Evolutionary conservation across 1,140 invertebrate species (phyloP), one percentile per base, ranked within the genome.

Genomic region (Dendrolimus kikuchii): DNA sequence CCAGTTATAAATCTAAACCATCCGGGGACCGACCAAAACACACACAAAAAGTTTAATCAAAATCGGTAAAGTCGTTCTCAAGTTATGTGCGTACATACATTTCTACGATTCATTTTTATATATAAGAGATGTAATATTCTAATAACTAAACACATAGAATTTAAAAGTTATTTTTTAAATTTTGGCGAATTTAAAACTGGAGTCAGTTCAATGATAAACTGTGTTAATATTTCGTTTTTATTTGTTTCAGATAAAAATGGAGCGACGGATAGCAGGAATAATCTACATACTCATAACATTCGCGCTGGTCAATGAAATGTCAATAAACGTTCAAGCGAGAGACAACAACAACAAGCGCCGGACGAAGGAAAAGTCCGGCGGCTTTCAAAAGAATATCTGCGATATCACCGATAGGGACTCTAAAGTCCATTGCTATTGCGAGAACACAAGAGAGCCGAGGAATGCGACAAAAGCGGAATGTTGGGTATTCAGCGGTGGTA

Each of bases 401-500:
- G 84, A 86, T 57, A 82, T 81, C 54, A 84, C 77, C 9, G 82
- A 87, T 59, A 65, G 81, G 49, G 77, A 87, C 49, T 86, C 86
- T 0, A 87, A 81, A 76, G 79, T 87, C 7, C 84, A 87, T 55
- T 88, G 86, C 69, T 87, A 88, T 61, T 88, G 86, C 49, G 82
- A 86, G 53, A 80, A 84, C 59, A 77, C 75, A 37, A 73, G 77
- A 48, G 82, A 83, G 51, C 74, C 74, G 5, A 76, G 71, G 52
- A 86, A 84, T 58, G 84, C 84, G 38, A 84, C 79, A 44, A 84
- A 79, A 66, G 89, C 89, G 44, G 89, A 88, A 68, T 93, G 91
- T 67, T 89, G 90, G 87, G 87, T 94, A 7, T 92, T 94, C 78
- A 90, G 90, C 54, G 88, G 90, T 46, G 89, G 89, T 6, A 85